Evolutionary conservation across 2,797 vertebrate species (phyloP).

Genomic region (Bovichtus variegatus): DNA sequence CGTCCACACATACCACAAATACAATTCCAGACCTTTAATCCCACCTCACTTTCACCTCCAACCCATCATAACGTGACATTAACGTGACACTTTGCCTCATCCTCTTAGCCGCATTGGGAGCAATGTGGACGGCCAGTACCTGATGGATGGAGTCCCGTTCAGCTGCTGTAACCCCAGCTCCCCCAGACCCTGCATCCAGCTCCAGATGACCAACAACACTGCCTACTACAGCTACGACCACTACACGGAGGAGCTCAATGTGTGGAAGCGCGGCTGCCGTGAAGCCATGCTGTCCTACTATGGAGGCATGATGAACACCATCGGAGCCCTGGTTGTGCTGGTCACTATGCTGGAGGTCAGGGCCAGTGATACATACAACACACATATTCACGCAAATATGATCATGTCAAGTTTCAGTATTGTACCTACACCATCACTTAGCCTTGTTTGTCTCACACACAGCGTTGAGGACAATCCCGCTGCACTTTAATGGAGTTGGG

Average conservation of each 20-base stretch:
- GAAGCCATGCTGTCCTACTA: constrained; percentile 94
- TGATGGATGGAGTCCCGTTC: constrained; percentile 97
- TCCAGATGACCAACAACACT: constrained; percentile 96
- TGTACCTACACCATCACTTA: neutral
- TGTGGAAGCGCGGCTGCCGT: constrained; percentile 93
- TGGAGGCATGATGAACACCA: constrained; percentile 93
- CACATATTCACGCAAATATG: neutral
- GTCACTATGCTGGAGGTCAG: constrained; percentile 93
- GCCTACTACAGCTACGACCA: constrained; percentile 99
- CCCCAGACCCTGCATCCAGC: constrained; percentile 96
- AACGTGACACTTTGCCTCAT: constrained; percentile 41
- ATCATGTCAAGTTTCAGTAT: neutral
- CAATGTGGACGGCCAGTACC: constrained; percentile 95
- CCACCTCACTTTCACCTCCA: constrained; percentile 11
- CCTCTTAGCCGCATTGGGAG: constrained; percentile 93
- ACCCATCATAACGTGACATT: constrained; percentile 15
- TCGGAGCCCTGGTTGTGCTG: constrained; percentile 87
- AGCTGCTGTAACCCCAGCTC: constrained; percentile 99
- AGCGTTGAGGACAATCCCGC: neutral
- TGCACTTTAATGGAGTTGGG: neutral
- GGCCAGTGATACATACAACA: constrained; percentile 5
- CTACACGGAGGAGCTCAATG: constrained; percentile 96
- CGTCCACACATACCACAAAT: neutral
- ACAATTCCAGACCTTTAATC: constrained; percentile 13
- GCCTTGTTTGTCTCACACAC: no score